A percentile compares a stretch with the other conserved stretches of the same genome.
Evolutionary conservation across 2,888 invertebrate genomes (phyloP).

Genomic region (Calliscelio sp.): DNA sequence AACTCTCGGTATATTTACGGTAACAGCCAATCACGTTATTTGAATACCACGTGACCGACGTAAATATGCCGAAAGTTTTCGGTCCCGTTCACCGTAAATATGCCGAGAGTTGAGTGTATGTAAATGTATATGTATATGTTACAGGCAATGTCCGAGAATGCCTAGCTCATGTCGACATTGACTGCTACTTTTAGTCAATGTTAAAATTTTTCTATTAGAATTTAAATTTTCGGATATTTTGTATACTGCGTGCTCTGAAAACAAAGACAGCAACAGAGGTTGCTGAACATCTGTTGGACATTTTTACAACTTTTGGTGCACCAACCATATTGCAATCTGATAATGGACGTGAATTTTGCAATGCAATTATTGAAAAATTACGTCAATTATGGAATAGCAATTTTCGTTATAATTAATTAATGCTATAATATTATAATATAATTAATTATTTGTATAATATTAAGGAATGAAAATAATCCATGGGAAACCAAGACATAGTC

Average conservation of each 20-base stretch:
- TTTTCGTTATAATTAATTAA: too few relatives aligned
- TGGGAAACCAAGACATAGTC: background rate
- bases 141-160: background rate
- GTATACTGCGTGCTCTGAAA: slow-evolving; percentile 75
- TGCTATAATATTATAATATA: too few relatives aligned
- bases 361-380: slow-evolving; percentile 62
- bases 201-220: background rate
- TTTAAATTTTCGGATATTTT: background rate
- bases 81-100: too few relatives aligned
- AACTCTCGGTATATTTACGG: too few relatives aligned
- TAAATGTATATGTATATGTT: too few relatives aligned
- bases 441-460: too few relatives aligned
- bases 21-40: too few relatives aligned
- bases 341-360: slow-evolving; percentile 79
- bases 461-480: background rate
- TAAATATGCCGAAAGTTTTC: too few relatives aligned
- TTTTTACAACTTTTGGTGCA: slow-evolving; percentile 79
- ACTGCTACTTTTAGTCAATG: background rate
- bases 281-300: slow-evolving; percentile 68
- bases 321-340: slow-evolving; percentile 79
- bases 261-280: slow-evolving; percentile 77
- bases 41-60: too few relatives aligned
- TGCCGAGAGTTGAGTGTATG: too few relatives aligned
- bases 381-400: too few relatives aligned
- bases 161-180: background rate